A percentile compares a stretch with the other conserved stretches of the same genome.
These are phyloP conservation scores for Caenorhabditis sinica DNA, from an alignment of 2,888 invertebrate species.

Conservation along the genomic window DNA sequence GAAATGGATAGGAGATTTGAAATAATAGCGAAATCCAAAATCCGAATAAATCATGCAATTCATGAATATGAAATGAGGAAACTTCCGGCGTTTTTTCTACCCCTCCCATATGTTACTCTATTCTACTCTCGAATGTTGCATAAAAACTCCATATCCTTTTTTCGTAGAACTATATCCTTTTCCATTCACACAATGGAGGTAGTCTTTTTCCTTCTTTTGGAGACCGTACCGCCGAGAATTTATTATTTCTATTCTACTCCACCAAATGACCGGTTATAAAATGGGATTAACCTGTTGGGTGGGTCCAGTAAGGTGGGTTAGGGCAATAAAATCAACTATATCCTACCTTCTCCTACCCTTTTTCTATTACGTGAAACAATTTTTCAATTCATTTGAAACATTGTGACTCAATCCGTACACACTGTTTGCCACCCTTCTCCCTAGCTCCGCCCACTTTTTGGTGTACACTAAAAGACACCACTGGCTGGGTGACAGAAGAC, in stretches of 20 bases:
- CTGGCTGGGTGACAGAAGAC: constrained; percentile 29
- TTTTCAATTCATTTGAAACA: neutral
- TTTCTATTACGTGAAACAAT: neutral
- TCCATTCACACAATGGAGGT: constrained; percentile 9
- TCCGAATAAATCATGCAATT: constrained; percentile 45
- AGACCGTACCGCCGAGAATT: constrained; percentile 29
- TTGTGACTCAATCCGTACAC: neutral
- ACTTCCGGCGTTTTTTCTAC: constrained; percentile 58
- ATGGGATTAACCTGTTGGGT: constrained; percentile 52
- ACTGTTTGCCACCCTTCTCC: neutral
- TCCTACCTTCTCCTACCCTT: neutral
- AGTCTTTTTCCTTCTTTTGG: neutral
- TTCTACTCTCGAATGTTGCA: constrained; percentile 45
- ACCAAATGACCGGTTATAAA: constrained; percentile 56
- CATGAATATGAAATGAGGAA: constrained; percentile 57
- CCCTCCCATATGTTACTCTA: constrained; percentile 20
- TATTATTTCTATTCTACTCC: constrained; percentile 32
- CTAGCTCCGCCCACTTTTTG: constrained; percentile 40
- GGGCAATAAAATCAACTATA: neutral
- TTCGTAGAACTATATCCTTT: constrained; percentile 1
- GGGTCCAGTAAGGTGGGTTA: neutral
- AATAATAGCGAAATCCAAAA: no score
- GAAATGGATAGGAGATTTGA: no score
- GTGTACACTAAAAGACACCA: constrained; percentile 51
- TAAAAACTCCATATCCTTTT: constrained; percentile 35